Conservation (phyloP, 2,797 vertebrate species). For the Coilia nasus region DNA sequence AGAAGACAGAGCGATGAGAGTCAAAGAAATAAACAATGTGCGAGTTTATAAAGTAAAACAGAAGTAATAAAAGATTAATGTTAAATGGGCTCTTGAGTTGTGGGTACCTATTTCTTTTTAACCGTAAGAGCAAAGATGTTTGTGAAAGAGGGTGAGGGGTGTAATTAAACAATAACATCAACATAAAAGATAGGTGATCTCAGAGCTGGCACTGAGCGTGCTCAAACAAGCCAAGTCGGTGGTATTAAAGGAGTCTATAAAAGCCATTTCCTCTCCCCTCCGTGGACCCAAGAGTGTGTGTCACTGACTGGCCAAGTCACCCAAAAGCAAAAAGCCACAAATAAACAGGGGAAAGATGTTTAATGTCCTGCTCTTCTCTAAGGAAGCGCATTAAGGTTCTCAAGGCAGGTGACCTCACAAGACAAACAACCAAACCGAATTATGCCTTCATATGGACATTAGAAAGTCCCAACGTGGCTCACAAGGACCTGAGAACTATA, state of each 20-base stretch:
- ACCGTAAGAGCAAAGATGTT: neutral
- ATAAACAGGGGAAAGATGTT: neutral
- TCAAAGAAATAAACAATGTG: neutral
- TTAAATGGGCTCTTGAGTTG: neutral
- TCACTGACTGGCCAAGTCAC: neutral
- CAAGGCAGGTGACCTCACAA: neutral
- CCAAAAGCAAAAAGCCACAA: neutral
- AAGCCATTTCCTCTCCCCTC: neutral
- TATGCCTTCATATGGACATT: neutral
- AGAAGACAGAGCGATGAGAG: neutral
- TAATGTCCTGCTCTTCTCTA: neutral
- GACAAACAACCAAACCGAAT: neutral
- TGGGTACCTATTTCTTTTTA: neutral
- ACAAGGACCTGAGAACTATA: neutral
- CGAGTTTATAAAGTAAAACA: neutral
- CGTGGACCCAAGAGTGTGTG: neutral
- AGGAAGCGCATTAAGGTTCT: neutral
- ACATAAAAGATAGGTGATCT: conserved; percentile 19
- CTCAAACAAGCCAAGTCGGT: conserved; percentile 27
- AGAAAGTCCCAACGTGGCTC: neutral
- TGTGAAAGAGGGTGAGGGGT: neutral
- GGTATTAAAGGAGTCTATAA: conserved; percentile 10
- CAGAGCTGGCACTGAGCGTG: neutral
- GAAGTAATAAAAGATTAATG: neutral
- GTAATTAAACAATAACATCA: conserved; percentile 9